phyloP scores from a whole-genome alignment of 2,888 invertebrate species.

The Sarcophaga caerulescens region DNA sequence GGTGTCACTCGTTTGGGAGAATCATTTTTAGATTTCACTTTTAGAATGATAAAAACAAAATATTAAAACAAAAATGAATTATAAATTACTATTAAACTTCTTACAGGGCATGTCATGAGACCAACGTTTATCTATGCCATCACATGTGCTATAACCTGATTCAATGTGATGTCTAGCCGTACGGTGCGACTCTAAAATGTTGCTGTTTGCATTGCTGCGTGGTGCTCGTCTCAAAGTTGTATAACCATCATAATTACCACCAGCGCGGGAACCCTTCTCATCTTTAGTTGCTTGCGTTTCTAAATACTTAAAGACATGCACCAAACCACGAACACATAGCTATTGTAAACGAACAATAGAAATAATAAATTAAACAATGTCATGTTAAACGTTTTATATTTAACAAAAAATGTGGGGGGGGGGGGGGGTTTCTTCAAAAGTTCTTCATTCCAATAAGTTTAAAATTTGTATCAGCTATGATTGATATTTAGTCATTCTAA shows the following conservation, averaged over 20 bases:
- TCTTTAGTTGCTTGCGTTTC: constrained; percentile 92
- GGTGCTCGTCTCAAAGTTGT: constrained; percentile 79
- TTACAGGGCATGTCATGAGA: constrained; percentile 86
- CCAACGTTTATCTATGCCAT: constrained; percentile 91
- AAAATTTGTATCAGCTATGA: too few species aligned
- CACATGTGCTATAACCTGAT: constrained; percentile 94
- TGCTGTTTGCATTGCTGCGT: constrained; percentile 77
- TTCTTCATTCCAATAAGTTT: too few species aligned
- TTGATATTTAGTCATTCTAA: too few species aligned
- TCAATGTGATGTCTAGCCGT: constrained; percentile 88
- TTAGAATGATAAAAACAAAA: not conserved
- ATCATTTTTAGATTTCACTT: constrained; percentile 72
- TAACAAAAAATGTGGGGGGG: not conserved
- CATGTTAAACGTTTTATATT: not conserved
- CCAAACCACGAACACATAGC: constrained; percentile 92
- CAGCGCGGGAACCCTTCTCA: constrained; percentile 79
- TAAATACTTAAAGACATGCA: constrained; percentile 97
- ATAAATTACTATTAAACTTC: not conserved
- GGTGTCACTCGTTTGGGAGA: constrained; percentile 75
- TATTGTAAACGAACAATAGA: constrained; percentile 44
- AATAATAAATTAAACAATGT: not conserved
- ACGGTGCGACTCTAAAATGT: constrained; percentile 77
- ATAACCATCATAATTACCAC: constrained; percentile 80
- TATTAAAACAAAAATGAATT: not conserved
- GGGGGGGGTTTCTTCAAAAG: too few species aligned